A percentile compares a stretch with the other conserved stretches of the same genome.
Conservation (phyloP, 1,140 invertebrate genomes). For the Drosophila micromelanica region DNA sequence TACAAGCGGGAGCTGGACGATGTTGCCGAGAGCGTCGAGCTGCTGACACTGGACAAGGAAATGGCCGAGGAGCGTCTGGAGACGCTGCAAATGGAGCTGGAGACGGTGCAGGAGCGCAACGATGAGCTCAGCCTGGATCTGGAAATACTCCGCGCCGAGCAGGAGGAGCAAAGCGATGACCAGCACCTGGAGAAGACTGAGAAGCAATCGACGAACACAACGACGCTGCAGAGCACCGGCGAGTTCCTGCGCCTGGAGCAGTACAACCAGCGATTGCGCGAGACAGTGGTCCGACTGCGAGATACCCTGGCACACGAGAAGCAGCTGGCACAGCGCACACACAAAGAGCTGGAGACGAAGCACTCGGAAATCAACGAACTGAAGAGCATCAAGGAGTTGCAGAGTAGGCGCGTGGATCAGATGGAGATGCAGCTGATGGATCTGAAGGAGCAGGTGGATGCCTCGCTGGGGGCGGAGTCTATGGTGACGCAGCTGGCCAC, state of each 20-base stretch:
- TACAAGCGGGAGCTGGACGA: constrained; percentile 96
- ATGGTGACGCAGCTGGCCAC: constrained; percentile 98
- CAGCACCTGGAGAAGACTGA: constrained; percentile 71
- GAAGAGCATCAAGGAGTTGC: constrained; percentile 92
- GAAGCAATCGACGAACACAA: constrained; percentile 42
- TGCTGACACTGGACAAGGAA: constrained; percentile 98
- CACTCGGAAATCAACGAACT: constrained; percentile 93
- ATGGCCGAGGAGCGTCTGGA: constrained; percentile 99
- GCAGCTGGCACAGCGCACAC: constrained; percentile 93
- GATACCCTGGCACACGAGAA: constrained; percentile 97
- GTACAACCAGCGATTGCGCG: constrained; percentile 95
- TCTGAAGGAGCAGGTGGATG: constrained; percentile 89
- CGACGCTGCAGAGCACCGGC: constrained; percentile 86
- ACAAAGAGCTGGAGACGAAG: constrained; percentile 95
- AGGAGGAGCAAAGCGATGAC: constrained; percentile 84
- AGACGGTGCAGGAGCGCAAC: constrained; percentile 93
- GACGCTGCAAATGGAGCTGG: constrained; percentile 94
- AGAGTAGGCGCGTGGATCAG: constrained; percentile 89
- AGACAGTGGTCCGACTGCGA: constrained; percentile 95
- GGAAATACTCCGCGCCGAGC: constrained; percentile 95
- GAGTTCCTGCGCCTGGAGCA: constrained; percentile 97
- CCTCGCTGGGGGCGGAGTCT: constrained; percentile 97
- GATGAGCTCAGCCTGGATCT: constrained; percentile 96
- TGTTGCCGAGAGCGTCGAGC: constrained; percentile 95
- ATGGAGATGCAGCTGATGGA: constrained; percentile 95